Conservation (phyloP, 1,140 invertebrate genomes). For the Diploscapter pachys region DNA sequence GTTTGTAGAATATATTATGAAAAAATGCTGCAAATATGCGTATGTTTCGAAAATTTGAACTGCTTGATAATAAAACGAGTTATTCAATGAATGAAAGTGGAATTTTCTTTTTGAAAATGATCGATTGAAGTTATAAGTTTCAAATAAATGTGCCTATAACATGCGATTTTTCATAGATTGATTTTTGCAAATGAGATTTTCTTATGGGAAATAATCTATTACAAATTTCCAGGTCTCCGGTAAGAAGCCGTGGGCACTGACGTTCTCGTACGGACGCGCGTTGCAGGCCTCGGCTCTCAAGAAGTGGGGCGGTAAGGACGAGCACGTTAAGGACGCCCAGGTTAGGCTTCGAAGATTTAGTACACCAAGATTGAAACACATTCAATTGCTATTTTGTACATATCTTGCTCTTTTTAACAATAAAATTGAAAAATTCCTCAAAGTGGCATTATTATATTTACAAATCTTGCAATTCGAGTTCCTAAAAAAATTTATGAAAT, state of each 20-base stretch:
- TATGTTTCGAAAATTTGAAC: not conserved
- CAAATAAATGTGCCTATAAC: no score
- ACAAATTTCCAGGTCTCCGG: conserved; percentile 64
- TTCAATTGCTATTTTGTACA: no score
- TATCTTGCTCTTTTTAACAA: no score
- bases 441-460: no score
- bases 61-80: no score
- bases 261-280: conserved; percentile 89
- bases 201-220: no score
- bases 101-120: no score
- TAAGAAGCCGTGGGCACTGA: conserved; percentile 86
- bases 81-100: no score
- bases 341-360: not conserved
- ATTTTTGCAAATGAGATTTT: not conserved
- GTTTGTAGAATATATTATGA: conserved; percentile 43
- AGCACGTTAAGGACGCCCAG: conserved; percentile 72
- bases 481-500: no score
- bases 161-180: no score
- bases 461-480: no score
- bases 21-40: not conserved
- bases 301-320: conserved; percentile 85
- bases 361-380: not conserved
- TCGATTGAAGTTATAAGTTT: not conserved
- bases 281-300: conserved; percentile 82
- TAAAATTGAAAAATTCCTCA: no score